Conservation (phyloP, 2,888 invertebrate genomes). For the Meghimatium bilineatum region DNA sequence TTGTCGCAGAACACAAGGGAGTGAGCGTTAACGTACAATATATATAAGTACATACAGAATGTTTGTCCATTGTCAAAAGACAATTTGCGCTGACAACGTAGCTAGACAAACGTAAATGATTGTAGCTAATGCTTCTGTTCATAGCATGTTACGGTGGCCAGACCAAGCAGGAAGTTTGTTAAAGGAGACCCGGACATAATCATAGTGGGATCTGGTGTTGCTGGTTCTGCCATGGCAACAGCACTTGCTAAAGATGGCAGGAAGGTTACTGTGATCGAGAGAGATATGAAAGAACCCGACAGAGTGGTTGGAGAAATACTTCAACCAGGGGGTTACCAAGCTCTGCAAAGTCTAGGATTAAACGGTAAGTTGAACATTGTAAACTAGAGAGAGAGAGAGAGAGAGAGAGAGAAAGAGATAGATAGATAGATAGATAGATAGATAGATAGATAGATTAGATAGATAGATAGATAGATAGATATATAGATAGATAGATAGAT, state of each 20-base stretch:
- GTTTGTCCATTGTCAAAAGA: too few relatives aligned
- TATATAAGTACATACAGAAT: too few relatives aligned
- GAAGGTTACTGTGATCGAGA: constrained; percentile 67
- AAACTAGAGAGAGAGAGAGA: too few relatives aligned
- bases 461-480: too few relatives aligned
- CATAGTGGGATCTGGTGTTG: constrained; percentile 69
- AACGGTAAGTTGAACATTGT: constrained; percentile 53
- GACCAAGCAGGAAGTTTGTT: constrained; percentile 38
- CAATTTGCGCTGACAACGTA: too few relatives aligned
- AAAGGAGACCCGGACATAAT: constrained; percentile 61
- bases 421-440: too few relatives aligned
- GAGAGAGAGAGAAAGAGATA: too few relatives aligned
- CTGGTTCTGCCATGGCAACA: constrained; percentile 68
- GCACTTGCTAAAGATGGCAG: constrained; percentile 66
- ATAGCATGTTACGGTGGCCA: not conserved
- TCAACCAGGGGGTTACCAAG: constrained; percentile 72
- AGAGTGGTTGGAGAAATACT: constrained; percentile 73
- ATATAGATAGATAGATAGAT: too few relatives aligned
- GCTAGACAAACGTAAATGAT: too few relatives aligned
- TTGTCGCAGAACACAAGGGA: too few relatives aligned
- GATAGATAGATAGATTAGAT: too few relatives aligned
- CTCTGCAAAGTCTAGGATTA: constrained; percentile 64
- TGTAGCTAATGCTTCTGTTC: not conserved
- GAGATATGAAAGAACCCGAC: constrained; percentile 70
- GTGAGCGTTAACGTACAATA: too few relatives aligned